Evolutionary conservation across 1,140 invertebrate genomes (phyloP).

Genomic region (Papilio dardanus): DNA sequence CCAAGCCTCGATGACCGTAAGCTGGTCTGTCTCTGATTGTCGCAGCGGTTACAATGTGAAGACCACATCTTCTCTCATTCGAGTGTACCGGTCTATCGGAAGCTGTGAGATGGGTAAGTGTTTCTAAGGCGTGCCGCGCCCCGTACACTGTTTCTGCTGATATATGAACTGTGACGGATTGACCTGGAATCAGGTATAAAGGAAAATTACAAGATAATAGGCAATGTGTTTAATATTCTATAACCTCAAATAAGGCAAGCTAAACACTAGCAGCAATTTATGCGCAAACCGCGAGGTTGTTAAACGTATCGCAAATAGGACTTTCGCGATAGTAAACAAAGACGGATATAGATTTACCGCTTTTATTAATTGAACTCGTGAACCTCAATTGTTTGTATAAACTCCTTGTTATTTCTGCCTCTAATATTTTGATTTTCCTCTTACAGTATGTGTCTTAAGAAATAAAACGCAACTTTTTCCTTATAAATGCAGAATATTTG

Average conservation of each 20-base stretch:
- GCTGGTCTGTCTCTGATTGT: conserved; percentile 87
- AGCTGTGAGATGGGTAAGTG: conserved; percentile 87
- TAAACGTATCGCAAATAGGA: not conserved
- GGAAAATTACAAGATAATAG: too few relatives aligned
- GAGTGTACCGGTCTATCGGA: conserved; percentile 61
- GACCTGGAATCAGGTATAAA: conserved; percentile 61
- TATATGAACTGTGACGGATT: conserved; percentile 83
- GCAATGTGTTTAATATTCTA: too few relatives aligned
- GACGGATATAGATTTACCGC: conserved; percentile 13
- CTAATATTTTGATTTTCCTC: too few relatives aligned
- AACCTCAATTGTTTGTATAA: not conserved
- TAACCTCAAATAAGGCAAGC: not conserved
- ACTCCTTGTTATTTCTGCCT: not conserved
- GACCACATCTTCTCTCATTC: conserved; percentile 53
- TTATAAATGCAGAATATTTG: too few relatives aligned
- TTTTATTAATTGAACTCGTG: conserved; percentile 1
- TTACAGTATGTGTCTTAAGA: too few relatives aligned
- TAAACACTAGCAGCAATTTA: not conserved
- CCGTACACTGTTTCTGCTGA: conserved; percentile 87
- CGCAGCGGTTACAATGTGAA: conserved; percentile 64
- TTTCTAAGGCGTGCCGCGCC: conserved; percentile 89
- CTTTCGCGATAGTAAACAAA: not conserved
- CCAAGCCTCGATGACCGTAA: conserved; percentile 88
- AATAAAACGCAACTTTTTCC: too few relatives aligned
- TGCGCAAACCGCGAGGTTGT: not conserved